A percentile compares a stretch with the other conserved stretches of the same genome.
Conservation (phyloP, 2,113 vertebrate genomes). For the Cephalopterus ornatus region DNA sequence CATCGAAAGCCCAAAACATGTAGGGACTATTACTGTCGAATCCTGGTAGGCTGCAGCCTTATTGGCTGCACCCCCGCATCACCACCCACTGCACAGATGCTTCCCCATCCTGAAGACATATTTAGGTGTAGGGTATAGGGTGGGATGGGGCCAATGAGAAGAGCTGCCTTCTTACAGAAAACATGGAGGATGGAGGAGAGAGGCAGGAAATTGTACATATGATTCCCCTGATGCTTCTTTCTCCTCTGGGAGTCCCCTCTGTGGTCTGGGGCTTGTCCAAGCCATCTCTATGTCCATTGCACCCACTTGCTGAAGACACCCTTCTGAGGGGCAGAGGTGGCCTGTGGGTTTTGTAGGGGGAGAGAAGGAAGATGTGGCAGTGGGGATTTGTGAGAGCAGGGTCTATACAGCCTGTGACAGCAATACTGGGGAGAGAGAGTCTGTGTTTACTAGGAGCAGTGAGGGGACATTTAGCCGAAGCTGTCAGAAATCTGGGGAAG, state of each 20-base stretch:
- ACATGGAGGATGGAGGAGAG: not conserved
- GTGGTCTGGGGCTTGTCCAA: fast-evolving
- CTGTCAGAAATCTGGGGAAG: not conserved
- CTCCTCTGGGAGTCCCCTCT: not conserved
- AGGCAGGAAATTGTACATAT: not conserved
- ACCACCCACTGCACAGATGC: not conserved
- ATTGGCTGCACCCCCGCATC: not conserved
- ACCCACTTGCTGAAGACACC: not conserved
- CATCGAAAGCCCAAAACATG: not conserved
- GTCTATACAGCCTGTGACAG: not conserved
- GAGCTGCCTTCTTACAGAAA: not conserved
- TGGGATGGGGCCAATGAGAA: not conserved
- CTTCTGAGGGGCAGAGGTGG: not conserved
- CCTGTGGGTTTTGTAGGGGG: not conserved
- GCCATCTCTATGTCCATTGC: not conserved
- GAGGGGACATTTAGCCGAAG: not conserved
- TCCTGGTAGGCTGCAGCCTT: not conserved
- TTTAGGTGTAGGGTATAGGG: not conserved
- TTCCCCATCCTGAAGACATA: not conserved
- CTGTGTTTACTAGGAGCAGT: not conserved
- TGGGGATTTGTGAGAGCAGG: not conserved
- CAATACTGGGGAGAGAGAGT: not conserved
- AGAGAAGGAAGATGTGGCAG: not conserved
- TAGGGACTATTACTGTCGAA: not conserved
- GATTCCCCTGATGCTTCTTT: not conserved